A percentile compares a stretch with the other conserved stretches of the same genome.
These are phyloP conservation scores for Schizopygopsis pylzovi DNA, from an alignment of 2,797 vertebrate species.

Conservation along the genomic window DNA sequence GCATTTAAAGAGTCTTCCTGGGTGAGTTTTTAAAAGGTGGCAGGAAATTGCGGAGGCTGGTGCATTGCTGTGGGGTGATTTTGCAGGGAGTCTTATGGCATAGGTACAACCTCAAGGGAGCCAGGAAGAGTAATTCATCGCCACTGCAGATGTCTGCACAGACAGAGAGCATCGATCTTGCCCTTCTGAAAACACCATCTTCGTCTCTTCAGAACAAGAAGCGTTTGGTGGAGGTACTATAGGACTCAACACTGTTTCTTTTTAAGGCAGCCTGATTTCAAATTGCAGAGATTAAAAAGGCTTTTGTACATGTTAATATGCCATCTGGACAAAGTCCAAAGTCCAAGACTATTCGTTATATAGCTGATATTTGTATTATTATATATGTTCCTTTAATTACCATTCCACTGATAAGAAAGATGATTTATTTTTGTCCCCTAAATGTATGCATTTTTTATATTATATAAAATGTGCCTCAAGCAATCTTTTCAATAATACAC, in stretches of 20 bases:
- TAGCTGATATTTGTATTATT: background rate
- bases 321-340: background rate
- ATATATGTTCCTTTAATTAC: background rate
- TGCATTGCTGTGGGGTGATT: constrained; percentile 63
- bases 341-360: background rate
- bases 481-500: background rate
- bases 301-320: background rate
- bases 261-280: background rate
- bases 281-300: background rate
- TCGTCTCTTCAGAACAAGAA: constrained; percentile 24
- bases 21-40: constrained; percentile 26
- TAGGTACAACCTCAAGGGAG: constrained; percentile 67
- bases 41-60: constrained; percentile 45
- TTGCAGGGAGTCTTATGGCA: constrained; percentile 62
- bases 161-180: constrained; percentile 67
- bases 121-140: constrained; percentile 68
- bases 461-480: background rate
- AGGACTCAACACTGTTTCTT: background rate
- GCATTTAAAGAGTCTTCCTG: constrained; percentile 14
- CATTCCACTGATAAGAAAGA: background rate
- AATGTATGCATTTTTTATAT: background rate
- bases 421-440: background rate
- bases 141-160: constrained; percentile 73
- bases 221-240: background rate
- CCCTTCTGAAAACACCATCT: constrained; percentile 42